phyloP scores from a whole-genome alignment of 1,140 invertebrate species.

The Apocrypta bakeri region DNA sequence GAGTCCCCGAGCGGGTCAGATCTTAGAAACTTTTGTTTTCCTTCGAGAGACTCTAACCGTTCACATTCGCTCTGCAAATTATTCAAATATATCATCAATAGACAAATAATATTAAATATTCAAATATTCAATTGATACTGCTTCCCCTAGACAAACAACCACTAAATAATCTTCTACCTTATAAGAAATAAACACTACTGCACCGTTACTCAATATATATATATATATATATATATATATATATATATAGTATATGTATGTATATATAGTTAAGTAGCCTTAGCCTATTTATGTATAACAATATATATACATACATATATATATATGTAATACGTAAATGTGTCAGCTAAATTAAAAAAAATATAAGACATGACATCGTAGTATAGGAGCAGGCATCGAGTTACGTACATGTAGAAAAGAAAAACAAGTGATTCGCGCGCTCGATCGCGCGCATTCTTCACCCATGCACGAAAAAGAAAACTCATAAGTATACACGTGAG shows the following conservation, averaged over 20 bases:
- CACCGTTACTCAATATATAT: conserved; percentile 34
- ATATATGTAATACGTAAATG: not conserved
- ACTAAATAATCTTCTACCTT: conserved; percentile 52
- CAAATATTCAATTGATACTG: conserved; percentile 17
- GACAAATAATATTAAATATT: conserved; percentile 9
- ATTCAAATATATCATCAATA: not conserved
- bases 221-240: not conserved
- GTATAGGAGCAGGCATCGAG: not conserved
- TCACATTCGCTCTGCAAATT: not conserved
- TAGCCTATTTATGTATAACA: conserved; percentile 34
- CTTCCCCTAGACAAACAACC: conserved; percentile 47
- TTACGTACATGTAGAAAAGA: not conserved
- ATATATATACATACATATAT: not conserved
- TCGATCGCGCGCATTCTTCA: not conserved
- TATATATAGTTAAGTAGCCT: not conserved
- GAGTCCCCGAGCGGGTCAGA: not conserved
- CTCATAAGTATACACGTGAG: no score
- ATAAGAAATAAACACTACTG: conserved; percentile 38
- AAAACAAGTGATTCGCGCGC: not conserved
- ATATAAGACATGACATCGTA: conserved; percentile 8
- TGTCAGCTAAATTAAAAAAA: not conserved
- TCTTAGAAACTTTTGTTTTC: not conserved
- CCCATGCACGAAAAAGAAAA: not conserved
- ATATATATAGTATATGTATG: conserved; percentile 8
- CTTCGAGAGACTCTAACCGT: not conserved